Evolutionary conservation across 2,888 invertebrate species (phyloP).

Genomic region (Trachelus iudaicus): DNA sequence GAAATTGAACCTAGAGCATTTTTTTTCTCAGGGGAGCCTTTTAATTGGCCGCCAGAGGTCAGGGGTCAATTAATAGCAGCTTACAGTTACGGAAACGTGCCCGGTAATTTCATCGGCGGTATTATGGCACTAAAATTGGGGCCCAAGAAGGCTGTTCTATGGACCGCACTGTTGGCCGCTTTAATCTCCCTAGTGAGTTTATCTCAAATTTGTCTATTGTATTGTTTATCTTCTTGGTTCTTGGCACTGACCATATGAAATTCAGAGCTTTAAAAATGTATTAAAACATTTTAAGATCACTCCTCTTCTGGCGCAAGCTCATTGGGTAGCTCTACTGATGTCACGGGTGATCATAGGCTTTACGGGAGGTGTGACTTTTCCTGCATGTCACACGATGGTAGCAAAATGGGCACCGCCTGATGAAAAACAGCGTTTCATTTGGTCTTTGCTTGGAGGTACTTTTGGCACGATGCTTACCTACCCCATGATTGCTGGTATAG

Average conservation of each 20-base stretch:
- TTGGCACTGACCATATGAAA: too few relatives aligned
- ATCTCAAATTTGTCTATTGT: neutral
- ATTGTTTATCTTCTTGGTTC: too few relatives aligned
- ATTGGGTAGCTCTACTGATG: conserved; percentile 42
- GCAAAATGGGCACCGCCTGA: conserved; percentile 80
- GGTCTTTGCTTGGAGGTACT: conserved; percentile 79
- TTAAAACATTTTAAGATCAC: too few relatives aligned
- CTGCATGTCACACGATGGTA: conserved; percentile 74
- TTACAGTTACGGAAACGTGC: conserved; percentile 53
- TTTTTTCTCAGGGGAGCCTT: conserved; percentile 40
- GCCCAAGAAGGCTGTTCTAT: conserved; percentile 45
- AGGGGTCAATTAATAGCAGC: conserved; percentile 54
- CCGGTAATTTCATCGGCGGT: conserved; percentile 56
- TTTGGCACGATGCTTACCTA: conserved; percentile 78
- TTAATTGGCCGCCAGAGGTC: conserved; percentile 42
- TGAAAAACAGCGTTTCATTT: conserved; percentile 80
- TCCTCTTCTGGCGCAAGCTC: conserved; percentile 30
- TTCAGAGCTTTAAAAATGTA: too few relatives aligned
- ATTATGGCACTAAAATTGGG: conserved; percentile 48
- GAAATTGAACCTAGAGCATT: neutral
- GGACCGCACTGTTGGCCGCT: conserved; percentile 50
- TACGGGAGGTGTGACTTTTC: conserved; percentile 71
- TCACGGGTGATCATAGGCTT: conserved; percentile 50
- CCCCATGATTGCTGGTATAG: conserved; percentile 74
- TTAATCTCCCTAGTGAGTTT: conserved; percentile 36